phyloP scores from a whole-genome alignment of 2,888 invertebrate species.

The Pyrocoelia pectoralis region DNA sequence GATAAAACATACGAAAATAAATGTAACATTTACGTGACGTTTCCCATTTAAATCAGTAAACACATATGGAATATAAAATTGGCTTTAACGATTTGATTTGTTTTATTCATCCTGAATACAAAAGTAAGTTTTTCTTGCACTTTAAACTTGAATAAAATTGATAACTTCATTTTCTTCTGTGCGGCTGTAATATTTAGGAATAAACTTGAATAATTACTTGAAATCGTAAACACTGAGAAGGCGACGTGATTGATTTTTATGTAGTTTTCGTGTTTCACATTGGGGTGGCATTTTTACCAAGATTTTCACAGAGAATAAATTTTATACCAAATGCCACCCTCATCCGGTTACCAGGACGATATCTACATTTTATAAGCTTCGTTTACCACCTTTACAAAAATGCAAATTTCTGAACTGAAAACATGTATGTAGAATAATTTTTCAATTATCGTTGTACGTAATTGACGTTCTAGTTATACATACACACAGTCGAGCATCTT shows the following conservation, averaged over 20 bases:
- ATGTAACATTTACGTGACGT: conserved; percentile 33
- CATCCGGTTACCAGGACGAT: conserved; percentile 7
- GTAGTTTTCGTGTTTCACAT: conserved; percentile 8
- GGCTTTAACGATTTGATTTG: conserved; percentile 30
- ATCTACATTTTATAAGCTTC: conserved; percentile 5
- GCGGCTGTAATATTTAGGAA: too few relatives aligned
- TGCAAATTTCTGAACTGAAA: neutral
- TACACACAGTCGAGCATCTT: conserved; percentile 7
- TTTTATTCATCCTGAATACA: conserved; percentile 33
- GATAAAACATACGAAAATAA: conserved; percentile 22
- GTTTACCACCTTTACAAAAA: neutral
- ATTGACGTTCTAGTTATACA: neutral
- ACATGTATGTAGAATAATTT: neutral
- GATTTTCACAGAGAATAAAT: conserved; percentile 6
- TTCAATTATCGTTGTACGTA: neutral
- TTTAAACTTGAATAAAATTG: neutral
- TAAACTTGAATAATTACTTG: too few relatives aligned
- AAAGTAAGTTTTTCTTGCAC: conserved; percentile 11
- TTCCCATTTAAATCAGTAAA: conserved; percentile 34
- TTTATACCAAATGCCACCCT: conserved; percentile 4
- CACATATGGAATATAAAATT: conserved; percentile 36
- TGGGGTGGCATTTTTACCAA: conserved; percentile 8
- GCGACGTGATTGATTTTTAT: conserved; percentile 10
- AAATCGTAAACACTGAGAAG: neutral
- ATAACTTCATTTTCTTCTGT: neutral